These are phyloP conservation scores for Acrobasis suavella DNA, from an alignment of 2,888 invertebrate species.

Conservation along the genomic window DNA sequence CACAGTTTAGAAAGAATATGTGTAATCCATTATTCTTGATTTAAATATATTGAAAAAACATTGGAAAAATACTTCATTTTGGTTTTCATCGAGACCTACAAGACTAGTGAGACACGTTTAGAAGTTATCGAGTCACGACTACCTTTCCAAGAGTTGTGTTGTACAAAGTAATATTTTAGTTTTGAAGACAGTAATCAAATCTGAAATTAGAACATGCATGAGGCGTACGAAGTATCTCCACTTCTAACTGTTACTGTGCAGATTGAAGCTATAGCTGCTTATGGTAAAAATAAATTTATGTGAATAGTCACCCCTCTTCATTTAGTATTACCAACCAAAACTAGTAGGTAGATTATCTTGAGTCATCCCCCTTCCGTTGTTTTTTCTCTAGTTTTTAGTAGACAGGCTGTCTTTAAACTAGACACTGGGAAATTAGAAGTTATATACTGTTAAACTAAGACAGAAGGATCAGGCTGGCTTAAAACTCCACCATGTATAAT, in stretches of 20 bases:
- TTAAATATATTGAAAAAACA: no score
- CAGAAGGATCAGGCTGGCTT: no score
- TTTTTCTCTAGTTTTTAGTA: neutral
- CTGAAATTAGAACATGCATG: constrained; percentile 84
- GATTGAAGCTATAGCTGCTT: constrained; percentile 96
- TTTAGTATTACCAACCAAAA: neutral
- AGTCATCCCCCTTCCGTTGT: neutral
- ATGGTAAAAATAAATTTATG: constrained; percentile 83
- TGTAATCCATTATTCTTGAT: no score
- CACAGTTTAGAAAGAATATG: no score
- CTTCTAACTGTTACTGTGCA: constrained; percentile 92
- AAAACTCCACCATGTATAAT: neutral
- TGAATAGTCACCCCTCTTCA: neutral
- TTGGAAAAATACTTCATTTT: no score
- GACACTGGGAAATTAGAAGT: no score
- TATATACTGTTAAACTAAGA: no score
- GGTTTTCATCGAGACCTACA: no score
- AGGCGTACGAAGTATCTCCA: constrained; percentile 92
- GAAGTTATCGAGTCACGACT: no score
- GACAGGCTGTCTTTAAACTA: neutral
- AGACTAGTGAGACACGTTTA: no score
- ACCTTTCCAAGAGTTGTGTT: neutral
- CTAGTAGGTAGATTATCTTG: neutral
- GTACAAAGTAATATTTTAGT: neutral
- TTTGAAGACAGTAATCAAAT: neutral